Percentiles rank a stretch among this genome's conserved stretches.
Conservation (phyloP, 2,888 invertebrate species). For the Ischnus inquisitorius region DNA sequence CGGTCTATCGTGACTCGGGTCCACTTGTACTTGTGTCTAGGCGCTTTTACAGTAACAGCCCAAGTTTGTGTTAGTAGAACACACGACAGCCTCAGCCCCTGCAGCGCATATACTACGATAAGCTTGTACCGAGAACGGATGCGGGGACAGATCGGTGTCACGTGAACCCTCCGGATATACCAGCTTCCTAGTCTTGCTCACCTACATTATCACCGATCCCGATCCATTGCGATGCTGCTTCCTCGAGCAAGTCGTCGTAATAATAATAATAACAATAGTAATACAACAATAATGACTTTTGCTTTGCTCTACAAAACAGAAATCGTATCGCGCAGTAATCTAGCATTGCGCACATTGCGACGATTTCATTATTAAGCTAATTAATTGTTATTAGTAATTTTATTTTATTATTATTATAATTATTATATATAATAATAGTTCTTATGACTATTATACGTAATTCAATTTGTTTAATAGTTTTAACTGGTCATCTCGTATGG, state of each 20-base stretch:
- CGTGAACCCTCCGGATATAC: conserved; percentile 85
- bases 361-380: too few relatives aligned
- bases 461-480: background rate
- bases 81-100: conserved; percentile 68
- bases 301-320: background rate
- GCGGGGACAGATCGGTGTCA: conserved; percentile 84
- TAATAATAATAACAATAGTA: conserved; percentile 41
- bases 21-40: conserved; percentile 35
- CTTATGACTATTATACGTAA: too few relatives aligned
- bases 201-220: conserved; percentile 78
- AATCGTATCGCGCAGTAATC: too few relatives aligned
- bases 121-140: conserved; percentile 81
- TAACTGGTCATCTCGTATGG: background rate
- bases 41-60: conserved; percentile 28
- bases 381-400: background rate
- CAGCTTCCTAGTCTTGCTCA: conserved; percentile 84
- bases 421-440: too few relatives aligned
- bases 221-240: conserved; percentile 66
- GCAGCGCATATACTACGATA: conserved; percentile 70
- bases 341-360: too few relatives aligned
- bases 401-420: background rate
- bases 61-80: conserved; percentile 68
- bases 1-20: background rate
- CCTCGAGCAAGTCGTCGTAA: conserved; percentile 65
- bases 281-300: background rate